phyloP scores from a whole-genome alignment of 2,113 vertebrate genomes.

The Nothoprocta pentlandii region DNA sequence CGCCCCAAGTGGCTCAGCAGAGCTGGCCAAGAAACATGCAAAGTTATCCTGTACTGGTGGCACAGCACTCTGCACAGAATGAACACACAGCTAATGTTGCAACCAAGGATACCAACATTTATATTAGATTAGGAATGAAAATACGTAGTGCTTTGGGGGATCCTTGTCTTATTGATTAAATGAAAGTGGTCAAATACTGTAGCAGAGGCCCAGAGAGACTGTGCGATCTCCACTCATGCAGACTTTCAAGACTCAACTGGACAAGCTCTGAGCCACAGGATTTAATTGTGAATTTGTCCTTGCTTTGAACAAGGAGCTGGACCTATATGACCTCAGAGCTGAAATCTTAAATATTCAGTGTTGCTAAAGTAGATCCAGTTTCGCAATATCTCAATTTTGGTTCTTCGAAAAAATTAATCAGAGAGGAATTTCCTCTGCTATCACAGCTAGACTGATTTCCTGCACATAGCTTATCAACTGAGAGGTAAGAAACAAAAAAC shows the following conservation, averaged over 20 bases:
- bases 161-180: not conserved
- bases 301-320: not conserved
- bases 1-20: not conserved
- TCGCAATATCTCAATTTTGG: not conserved
- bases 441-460: not conserved
- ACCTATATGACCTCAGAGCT: not conserved
- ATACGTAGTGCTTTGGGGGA: not conserved
- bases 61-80: rapidly evolving
- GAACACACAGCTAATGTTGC: rapidly evolving
- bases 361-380: not conserved
- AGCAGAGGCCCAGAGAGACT: not conserved
- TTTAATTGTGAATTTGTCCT: not conserved
- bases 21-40: rapidly evolving
- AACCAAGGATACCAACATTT: not conserved
- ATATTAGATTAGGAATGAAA: not conserved
- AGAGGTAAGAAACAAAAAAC: not conserved
- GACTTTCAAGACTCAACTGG: not conserved
- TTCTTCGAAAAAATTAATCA: not conserved
- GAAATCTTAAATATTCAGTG: not conserved
- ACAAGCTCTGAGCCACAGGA: not conserved
- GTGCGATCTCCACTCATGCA: rapidly evolving
- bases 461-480: not conserved
- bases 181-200: not conserved
- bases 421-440: not conserved
- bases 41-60: not conserved